Conservation (phyloP, 2,113 vertebrate species). For the Mohoua ochrocephala region DNA sequence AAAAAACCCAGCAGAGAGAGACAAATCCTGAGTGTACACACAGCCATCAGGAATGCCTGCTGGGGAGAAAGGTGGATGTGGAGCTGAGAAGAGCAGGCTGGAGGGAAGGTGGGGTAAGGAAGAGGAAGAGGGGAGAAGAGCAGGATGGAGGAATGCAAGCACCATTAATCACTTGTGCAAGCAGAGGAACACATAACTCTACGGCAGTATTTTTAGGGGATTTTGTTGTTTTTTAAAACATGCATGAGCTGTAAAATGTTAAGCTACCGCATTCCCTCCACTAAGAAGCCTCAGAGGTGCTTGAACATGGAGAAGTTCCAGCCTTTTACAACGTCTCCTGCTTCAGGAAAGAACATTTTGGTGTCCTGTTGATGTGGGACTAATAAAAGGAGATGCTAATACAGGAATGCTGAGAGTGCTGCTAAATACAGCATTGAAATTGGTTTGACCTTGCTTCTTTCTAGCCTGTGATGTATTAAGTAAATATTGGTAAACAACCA, state of each 20-base stretch:
- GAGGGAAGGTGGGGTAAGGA: neutral
- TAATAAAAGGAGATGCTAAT: neutral
- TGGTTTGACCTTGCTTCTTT: neutral
- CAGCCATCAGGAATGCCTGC: accelerated
- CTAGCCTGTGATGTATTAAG: neutral
- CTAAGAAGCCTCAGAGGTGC: neutral
- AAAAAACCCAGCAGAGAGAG: neutral
- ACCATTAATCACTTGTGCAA: neutral
- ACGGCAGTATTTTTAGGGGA: neutral
- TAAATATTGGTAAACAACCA: neutral
- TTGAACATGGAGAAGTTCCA: neutral
- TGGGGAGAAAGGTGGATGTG: neutral
- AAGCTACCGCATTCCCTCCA: neutral
- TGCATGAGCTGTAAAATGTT: neutral
- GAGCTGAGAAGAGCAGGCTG: neutral
- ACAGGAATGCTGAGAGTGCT: neutral
- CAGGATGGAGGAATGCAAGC: neutral
- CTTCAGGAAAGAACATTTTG: neutral
- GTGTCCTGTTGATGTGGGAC: neutral
- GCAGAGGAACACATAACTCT: accelerated
- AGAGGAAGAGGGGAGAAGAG: neutral
- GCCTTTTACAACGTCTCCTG: neutral
- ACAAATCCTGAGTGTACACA: accelerated
- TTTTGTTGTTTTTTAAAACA: neutral
- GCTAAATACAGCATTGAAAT: neutral